phyloP scores from a whole-genome alignment of 1,140 invertebrate genomes.

The Drosophila azteca region DNA sequence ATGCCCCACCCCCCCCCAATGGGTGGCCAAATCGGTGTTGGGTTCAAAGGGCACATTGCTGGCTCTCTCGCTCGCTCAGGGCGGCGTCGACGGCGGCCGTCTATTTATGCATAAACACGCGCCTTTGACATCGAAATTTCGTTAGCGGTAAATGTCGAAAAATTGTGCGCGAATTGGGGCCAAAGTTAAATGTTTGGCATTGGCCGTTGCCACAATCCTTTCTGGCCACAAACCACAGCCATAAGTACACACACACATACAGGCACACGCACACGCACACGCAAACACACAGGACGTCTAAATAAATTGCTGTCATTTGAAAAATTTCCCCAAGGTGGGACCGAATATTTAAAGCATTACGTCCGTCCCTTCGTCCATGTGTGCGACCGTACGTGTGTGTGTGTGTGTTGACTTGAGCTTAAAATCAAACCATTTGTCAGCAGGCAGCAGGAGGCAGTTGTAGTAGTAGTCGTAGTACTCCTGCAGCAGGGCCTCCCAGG shows the following conservation, averaged over 20 bases:
- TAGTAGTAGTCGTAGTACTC: too few species aligned
- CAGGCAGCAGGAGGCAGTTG: conserved; percentile 17
- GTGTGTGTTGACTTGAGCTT: conserved; percentile 62
- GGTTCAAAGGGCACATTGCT: conserved; percentile 57
- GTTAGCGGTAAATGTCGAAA: conserved; percentile 73
- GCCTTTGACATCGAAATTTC: conserved; percentile 66
- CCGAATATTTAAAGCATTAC: conserved; percentile 53
- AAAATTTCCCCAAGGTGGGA: conserved; percentile 77
- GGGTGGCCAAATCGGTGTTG: background rate
- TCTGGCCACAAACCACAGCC: conserved; percentile 40
- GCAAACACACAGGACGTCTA: conserved; percentile 48
- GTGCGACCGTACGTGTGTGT: background rate
- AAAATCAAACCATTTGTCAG: conserved; percentile 81
- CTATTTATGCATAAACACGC: conserved; percentile 78
- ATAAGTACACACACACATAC: conserved; percentile 15
- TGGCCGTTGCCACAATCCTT: conserved; percentile 50
- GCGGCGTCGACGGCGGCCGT: background rate
- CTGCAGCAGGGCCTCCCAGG: too few species aligned
- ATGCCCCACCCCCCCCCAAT: too few species aligned
- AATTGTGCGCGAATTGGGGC: conserved; percentile 44
- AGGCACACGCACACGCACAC: conserved; percentile 11
- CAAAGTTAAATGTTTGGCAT: conserved; percentile 74
- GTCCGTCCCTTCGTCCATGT: background rate
- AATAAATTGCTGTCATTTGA: conserved; percentile 80
- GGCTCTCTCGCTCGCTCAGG: conserved; percentile 11